These are phyloP conservation scores for Pteropus rufus DNA, from an alignment of 2,797 vertebrate genomes.

Conservation along the genomic window DNA sequence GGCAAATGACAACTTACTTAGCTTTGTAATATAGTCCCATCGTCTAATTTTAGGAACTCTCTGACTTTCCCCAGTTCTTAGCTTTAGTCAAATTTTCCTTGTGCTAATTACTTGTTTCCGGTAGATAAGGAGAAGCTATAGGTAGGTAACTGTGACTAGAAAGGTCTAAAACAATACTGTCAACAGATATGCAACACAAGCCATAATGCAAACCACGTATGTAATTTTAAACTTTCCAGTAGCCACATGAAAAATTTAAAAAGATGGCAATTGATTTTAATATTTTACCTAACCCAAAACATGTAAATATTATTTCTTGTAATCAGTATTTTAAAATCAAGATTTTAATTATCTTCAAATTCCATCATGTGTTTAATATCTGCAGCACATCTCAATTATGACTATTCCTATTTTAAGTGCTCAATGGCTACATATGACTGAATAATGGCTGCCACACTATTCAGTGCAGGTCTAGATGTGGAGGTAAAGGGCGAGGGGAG, in stretches of 20 bases:
- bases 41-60: constrained; percentile 19
- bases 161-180: not conserved
- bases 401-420: not conserved
- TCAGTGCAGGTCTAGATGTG: not conserved
- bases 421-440: not conserved
- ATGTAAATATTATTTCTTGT: not conserved
- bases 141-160: not conserved
- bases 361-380: not conserved
- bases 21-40: not conserved
- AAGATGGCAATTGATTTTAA: not conserved
- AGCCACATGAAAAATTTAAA: not conserved
- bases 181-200: not conserved
- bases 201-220: not conserved
- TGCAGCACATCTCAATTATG: not conserved
- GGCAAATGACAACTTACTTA: not conserved
- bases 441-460: not conserved
- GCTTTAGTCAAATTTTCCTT: not conserved
- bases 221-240: not conserved
- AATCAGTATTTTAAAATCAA: not conserved
- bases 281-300: not conserved
- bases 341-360: not conserved
- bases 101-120: not conserved
- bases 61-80: not conserved
- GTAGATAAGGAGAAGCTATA: not conserved
- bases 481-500: not conserved